Conservation (phyloP, 2,113 vertebrate genomes). For the Pachyramphus minor region DNA sequence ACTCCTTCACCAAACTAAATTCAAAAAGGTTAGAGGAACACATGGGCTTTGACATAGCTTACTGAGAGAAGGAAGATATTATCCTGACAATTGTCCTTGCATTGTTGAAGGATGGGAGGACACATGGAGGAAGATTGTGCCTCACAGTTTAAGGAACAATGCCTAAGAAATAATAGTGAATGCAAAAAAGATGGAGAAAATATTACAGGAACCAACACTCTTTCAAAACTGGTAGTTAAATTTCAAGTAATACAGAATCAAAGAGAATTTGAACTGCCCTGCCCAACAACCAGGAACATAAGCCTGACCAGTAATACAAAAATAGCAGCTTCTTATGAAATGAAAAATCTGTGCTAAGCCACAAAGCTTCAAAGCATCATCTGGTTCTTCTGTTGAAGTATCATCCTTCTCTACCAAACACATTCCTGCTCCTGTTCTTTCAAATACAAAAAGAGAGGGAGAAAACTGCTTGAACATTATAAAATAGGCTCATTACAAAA, state of each 20-base stretch:
- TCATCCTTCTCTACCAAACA: constrained; percentile 20
- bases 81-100: background rate
- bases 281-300: constrained; percentile 55
- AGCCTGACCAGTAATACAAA: constrained; percentile 63
- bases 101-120: background rate
- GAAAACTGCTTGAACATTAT: background rate
- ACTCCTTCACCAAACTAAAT: background rate
- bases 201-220: background rate
- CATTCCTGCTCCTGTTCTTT: constrained; percentile 15
- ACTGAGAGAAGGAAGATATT: background rate
- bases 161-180: background rate
- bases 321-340: constrained; percentile 67
- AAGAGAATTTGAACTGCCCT: constrained; percentile 49
- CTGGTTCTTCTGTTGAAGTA: constrained; percentile 59
- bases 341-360: constrained; percentile 68
- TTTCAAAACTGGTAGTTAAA: constrained; percentile 56
- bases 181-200: background rate
- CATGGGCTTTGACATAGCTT: background rate
- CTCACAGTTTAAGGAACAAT: background rate
- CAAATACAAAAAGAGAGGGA: background rate
- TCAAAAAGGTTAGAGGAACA: background rate
- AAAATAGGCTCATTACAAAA: background rate
- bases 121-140: background rate
- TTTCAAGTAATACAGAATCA: constrained; percentile 60
- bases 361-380: constrained; percentile 68